A percentile compares a stretch with the other conserved stretches of the same genome.
phyloP scores from a whole-genome alignment of 92 coral and sea anemone species.

The Palythoa heliodiscus region DNA sequence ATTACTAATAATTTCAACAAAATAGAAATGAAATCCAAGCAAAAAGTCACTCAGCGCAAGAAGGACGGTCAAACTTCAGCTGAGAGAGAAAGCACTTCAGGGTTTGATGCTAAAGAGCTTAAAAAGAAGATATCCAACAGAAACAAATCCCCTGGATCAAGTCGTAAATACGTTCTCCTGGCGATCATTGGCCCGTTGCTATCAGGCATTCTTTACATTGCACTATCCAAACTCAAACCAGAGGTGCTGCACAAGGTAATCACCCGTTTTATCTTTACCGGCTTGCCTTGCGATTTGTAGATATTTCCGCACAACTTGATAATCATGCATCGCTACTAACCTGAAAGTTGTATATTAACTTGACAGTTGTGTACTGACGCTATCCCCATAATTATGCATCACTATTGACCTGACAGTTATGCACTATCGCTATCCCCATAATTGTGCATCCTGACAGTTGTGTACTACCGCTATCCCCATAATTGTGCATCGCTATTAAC shows the following conservation, averaged over 20 bases:
- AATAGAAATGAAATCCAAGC: slow-evolving; percentile 37
- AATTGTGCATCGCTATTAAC: no score
- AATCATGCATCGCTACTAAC: no score
- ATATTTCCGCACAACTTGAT: no score
- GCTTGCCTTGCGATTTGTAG: not conserved
- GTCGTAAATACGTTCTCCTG: not conserved
- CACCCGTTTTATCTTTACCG: not conserved
- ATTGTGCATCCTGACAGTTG: not conserved
- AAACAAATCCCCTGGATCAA: slow-evolving; percentile 4
- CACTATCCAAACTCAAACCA: not conserved
- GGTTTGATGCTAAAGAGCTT: not conserved
- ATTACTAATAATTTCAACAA: no score
- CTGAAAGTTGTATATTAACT: not conserved
- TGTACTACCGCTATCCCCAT: not conserved
- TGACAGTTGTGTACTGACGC: not conserved
- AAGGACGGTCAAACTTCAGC: not conserved
- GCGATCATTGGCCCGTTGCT: slow-evolving; percentile 9
- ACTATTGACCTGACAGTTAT: not conserved
- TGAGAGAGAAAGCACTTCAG: slow-evolving; percentile 4
- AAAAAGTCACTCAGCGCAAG: not conserved
- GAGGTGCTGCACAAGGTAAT: slow-evolving; percentile 22
- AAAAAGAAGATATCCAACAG: slow-evolving; percentile 18
- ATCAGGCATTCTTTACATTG: not conserved
- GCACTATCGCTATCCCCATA: not conserved
- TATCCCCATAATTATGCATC: not conserved